Conservation (phyloP, 2,888 invertebrate genomes). For the Bhutanitis thaidina region DNA sequence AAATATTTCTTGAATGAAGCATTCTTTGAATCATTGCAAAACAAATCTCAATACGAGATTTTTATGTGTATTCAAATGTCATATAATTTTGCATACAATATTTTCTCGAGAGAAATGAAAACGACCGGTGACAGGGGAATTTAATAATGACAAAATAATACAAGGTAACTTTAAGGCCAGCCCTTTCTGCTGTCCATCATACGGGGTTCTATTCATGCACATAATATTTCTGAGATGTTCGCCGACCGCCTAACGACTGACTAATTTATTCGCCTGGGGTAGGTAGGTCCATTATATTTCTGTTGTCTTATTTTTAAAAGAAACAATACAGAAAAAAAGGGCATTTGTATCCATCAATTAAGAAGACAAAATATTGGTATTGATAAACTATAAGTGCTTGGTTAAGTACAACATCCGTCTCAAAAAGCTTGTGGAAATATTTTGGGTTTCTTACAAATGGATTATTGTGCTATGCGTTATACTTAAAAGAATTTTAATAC, state of each 20-base stretch:
- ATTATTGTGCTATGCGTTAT: no score
- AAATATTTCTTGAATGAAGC: conserved; percentile 23
- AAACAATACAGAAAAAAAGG: conserved; percentile 7
- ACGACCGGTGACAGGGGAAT: conserved; percentile 73
- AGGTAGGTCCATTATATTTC: conserved; percentile 28
- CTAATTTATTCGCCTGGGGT: conserved; percentile 62
- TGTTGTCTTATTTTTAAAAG: conserved; percentile 9
- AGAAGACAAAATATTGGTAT: no score
- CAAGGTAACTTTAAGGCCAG: conserved; percentile 74
- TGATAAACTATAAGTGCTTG: no score
- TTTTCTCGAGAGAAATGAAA: conserved; percentile 75
- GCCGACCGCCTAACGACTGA: conserved; percentile 69
- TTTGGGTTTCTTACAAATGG: no score
- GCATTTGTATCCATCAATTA: neutral
- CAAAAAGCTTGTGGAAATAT: no score
- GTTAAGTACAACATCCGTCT: no score
- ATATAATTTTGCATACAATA: conserved; percentile 80
- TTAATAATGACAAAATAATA: conserved; percentile 81
- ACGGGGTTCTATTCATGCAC: conserved; percentile 73
- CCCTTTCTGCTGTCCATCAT: conserved; percentile 79
- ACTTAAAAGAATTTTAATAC: no score
- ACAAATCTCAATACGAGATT: conserved; percentile 63
- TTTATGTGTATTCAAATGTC: conserved; percentile 77
- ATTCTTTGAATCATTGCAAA: conserved; percentile 35
- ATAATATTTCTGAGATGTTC: conserved; percentile 73